Evolutionary conservation across 2,797 vertebrate species (phyloP), one percentile per base, ranked within the genome.

Genomic region (Cheirogaleus major): DNA sequence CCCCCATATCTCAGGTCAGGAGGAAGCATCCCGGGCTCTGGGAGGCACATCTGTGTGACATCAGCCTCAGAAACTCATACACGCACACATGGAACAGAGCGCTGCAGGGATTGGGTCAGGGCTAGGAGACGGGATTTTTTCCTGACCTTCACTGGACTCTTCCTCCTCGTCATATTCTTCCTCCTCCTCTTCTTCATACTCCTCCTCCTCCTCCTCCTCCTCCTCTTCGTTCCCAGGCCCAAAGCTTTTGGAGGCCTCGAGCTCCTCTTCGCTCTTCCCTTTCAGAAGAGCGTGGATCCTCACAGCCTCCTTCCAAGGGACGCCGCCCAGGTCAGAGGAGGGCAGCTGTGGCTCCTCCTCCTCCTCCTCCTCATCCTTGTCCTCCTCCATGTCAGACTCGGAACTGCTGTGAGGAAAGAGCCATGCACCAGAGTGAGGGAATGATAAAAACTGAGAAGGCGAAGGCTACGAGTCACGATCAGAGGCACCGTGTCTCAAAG

Each of bases 231-330:
- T 96, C 52, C 97, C 97, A 73, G 98, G 98, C 78, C 98, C 98
- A 11, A 97, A 97, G 1, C 97, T 98, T 63, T 98, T 98, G 0
- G 97, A 98, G 57, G 98, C 98, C n/a, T 98, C 99, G 22, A 99
- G 98, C 61, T 99, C 98, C 80, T 98, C 99, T 6, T 98, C 98
- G 4, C 97, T 98, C 78, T 98, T 99, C 0, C 99, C 99, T 96
- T 99, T 99, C 96, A 99, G 98, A 75, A 99, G 99, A 91, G 99
- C 99, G 0, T 99, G 99, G 93, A 99, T 99, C 97, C 99, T 98
- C n/a, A 99, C 99, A 0, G 99, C 99, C 97, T 99, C 99, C 96
- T 99, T 99, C 99, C 99, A 99, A 0, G 99, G 99, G 67, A 99
- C 99, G 0, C 99, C 99, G 0, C 99, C 99, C 67, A 99, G 98